A percentile compares a stretch with the other conserved stretches of the same genome.
phyloP scores from a whole-genome alignment of 2,888 invertebrate genomes.

The Chamaedrilus cognettii region DNA sequence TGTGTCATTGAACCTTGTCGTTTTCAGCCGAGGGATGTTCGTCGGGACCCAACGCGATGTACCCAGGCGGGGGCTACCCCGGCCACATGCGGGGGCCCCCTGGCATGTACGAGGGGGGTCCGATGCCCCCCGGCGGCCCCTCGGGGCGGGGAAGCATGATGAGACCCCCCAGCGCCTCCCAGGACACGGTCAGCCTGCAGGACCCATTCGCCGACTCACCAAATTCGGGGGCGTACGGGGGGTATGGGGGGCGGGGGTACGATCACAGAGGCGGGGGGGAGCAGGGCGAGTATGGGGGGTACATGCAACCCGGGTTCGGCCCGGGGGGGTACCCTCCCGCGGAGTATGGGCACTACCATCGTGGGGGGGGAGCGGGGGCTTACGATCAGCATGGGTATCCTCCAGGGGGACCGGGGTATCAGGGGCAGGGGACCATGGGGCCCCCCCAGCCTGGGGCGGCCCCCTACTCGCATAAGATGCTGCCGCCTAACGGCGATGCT shows the following conservation, averaged over 20 bases:
- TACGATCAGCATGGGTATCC: no score
- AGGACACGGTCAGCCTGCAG: conserved; percentile 14
- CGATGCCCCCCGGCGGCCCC: background rate
- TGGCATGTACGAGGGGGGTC: background rate
- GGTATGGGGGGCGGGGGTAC: background rate
- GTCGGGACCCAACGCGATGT: background rate
- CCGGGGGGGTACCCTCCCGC: conserved; percentile 3
- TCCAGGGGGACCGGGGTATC: background rate
- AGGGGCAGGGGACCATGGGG: conserved; percentile 4
- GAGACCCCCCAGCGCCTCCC: background rate
- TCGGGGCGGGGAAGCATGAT: no score
- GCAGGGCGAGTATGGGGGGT: background rate
- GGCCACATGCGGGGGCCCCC: background rate
- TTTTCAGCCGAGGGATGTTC: no score
- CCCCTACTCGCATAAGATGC: background rate
- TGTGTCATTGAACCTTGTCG: no score
- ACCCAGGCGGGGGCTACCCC: conserved; percentile 1
- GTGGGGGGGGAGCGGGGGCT: background rate
- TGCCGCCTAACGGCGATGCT: background rate
- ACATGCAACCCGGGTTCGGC: no score
- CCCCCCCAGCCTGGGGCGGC: background rate
- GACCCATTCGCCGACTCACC: conserved; percentile 13
- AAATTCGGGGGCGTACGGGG: background rate
- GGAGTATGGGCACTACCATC: background rate
- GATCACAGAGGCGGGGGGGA: background rate